phyloP scores from a whole-genome alignment of 1,140 invertebrate genomes.

The Samia ricini region DNA sequence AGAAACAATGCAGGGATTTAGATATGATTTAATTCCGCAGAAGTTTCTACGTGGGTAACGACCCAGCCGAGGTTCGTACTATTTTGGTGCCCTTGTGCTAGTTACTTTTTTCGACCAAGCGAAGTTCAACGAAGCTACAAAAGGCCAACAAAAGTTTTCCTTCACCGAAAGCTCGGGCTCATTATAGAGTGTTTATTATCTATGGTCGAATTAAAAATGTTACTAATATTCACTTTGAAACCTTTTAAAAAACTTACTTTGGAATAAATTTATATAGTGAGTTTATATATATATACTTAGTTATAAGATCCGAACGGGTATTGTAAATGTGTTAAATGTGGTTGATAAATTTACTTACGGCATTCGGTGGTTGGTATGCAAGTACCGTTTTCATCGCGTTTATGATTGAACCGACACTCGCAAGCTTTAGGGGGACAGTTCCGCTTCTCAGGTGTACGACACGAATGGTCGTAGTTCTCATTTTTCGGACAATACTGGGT shows the following conservation, averaged over 20 bases:
- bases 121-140: too few species aligned
- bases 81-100: too few species aligned
- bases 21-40: too few species aligned
- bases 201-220: too few species aligned
- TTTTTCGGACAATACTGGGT: neutral
- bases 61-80: too few species aligned
- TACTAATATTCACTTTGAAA: neutral
- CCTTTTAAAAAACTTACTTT: neutral
- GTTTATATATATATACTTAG: neutral
- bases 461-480: neutral
- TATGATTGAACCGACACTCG: constrained; percentile 33
- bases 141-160: too few species aligned
- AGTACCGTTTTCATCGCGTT: constrained; percentile 31
- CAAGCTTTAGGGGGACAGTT: constrained; percentile 15
- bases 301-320: neutral
- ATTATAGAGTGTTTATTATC: too few species aligned
- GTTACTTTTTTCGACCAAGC: too few species aligned
- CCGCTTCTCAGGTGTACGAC: neutral
- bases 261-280: neutral
- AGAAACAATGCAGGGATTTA: too few species aligned
- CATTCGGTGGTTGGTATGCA: constrained; percentile 36
- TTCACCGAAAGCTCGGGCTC: too few species aligned
- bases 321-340: neutral
- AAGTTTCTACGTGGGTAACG: too few species aligned
- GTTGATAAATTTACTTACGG: constrained; percentile 30